Base-by-base conservation (phyloP, 2,888 invertebrate genomes). In the Hofmannophila pseudospretella region DNA sequence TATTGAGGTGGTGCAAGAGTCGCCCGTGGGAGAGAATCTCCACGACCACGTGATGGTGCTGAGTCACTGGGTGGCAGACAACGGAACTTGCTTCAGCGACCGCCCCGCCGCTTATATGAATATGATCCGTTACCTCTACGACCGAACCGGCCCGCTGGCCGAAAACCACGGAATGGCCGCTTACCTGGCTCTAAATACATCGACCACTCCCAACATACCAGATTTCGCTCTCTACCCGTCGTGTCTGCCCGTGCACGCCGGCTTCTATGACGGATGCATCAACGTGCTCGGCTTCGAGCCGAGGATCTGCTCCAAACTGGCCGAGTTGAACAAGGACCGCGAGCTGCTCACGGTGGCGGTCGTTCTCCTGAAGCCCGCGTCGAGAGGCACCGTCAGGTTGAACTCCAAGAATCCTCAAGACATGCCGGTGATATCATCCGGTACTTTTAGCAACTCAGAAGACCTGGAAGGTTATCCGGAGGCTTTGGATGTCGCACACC, bases 41-140 rank as follows among this genome's bases (percentile, higher is more conserved):
- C 75, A 79, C 32, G 82, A 82, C 26, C 82, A 82, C 35, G 46
- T 66, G 1, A 78, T 79, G 77, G 67, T 68, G 3, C 33, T 78
- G 0, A 68, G 61, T 26, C 73, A 61, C 42, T 42, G 80, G 7
- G 60, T 64, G 7, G 67, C 67, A 1, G 59, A 72, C 0, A 69
- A 57, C 8, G 79, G 80, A 0, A 76, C 75, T 3, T 82, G 81
- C 33, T 22, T 42, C 3, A 34, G 31, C 1, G 50, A 52, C 5
- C 45, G 55, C 13, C 45, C 54, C 1, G 38, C 38, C 1, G 5
- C 36, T 0, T 49, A 68, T 34, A 55, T 78, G 42, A 58, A 76
- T 4, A 52, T 72, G 12, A 66, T 80, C 2, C 61, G 60, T 36
- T 80, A 82, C 19, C 50, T 80, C 1, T 69, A 73, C 41, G 62